Conservation (phyloP, 1,140 invertebrate species). For the Eriocheir sinensis region DNA sequence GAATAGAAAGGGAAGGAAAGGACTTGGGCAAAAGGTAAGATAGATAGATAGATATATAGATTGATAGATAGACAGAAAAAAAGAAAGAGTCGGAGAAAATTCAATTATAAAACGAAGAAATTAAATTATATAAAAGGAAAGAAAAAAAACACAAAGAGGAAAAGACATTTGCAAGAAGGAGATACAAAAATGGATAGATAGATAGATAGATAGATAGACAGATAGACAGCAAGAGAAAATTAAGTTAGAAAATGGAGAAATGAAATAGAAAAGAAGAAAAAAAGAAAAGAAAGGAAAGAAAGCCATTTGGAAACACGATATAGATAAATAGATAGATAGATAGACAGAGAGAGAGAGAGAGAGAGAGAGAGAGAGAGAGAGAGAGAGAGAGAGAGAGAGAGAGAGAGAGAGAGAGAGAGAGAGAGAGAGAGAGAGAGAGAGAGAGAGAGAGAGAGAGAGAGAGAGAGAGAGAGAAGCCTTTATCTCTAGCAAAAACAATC, state of each 20-base stretch:
- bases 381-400: neutral
- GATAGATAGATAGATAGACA: neutral
- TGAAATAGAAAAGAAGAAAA: neutral
- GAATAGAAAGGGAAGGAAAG: too few relatives aligned
- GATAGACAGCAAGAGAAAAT: neutral
- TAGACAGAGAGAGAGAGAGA: too few relatives aligned
- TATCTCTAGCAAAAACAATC: neutral
- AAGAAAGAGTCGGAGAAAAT: too few relatives aligned
- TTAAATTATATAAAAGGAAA: too few relatives aligned
- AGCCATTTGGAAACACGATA: neutral
- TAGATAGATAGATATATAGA: too few relatives aligned
- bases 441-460: constrained; percentile 8
- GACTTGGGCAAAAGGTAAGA: too few relatives aligned
- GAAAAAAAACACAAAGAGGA: too few relatives aligned
- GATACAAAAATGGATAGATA: neutral
- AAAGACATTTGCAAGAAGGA: too few relatives aligned
- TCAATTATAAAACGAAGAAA: too few relatives aligned
- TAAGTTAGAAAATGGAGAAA: neutral
- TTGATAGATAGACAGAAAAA: too few relatives aligned
- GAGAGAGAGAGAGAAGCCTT: neutral
- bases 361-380: neutral
- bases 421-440: constrained; percentile 22
- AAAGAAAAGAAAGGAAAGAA: neutral
- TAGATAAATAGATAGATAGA: too few relatives aligned
- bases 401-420: neutral